Base-by-base conservation (phyloP, 2,888 invertebrate genomes). In the Clusia tigrina region DNA sequence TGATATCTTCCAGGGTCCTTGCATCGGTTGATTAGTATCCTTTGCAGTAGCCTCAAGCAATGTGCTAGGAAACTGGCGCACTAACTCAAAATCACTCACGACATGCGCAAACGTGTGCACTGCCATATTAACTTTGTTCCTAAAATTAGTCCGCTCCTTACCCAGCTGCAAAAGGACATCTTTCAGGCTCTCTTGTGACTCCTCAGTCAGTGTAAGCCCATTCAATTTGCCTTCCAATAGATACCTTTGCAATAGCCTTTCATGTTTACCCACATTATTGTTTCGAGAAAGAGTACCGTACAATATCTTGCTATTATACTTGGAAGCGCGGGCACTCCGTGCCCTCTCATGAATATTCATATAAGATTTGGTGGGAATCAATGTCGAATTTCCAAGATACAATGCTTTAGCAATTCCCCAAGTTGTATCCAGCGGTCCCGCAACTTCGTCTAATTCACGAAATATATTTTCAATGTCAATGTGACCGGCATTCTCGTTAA, bases 341-440 rank as follows among this genome's bases (percentile, higher is more conserved):
- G 94, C 92, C 70, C 95, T 86, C 66, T 91, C 90, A 74, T 94
- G 92, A 68, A 96, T 90, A 74, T 91, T 88, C 72, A 91, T 83
- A 74, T 93, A 95, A 54, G 88, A 89, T 72, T 90, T 90, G 2
- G 91, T 90, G 0, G 94, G 92, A 89, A 95, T 93, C 12, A 91
- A 79, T 1, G 90, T 89, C 74, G 90, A 90, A 76, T 93, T 92
- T 3, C 93, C 91, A 56, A 93, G 84, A 78, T 92, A 94, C 12
- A 96, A 82, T 2, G 92, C 89, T 82, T 95, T 95, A 0, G 94
- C 90, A 71, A 95, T 87, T 10, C 94, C 93, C 94, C 94, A 95
- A 2, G 93, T 93, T 55, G 90, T 88, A 77, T 94, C 92, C 54
- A 97, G 82, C 10, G 92, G 90, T 1, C 88, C 86, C 32, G 90